Conservation (phyloP, 2,797 vertebrate genomes). For the Buceros bicornis region DNA sequence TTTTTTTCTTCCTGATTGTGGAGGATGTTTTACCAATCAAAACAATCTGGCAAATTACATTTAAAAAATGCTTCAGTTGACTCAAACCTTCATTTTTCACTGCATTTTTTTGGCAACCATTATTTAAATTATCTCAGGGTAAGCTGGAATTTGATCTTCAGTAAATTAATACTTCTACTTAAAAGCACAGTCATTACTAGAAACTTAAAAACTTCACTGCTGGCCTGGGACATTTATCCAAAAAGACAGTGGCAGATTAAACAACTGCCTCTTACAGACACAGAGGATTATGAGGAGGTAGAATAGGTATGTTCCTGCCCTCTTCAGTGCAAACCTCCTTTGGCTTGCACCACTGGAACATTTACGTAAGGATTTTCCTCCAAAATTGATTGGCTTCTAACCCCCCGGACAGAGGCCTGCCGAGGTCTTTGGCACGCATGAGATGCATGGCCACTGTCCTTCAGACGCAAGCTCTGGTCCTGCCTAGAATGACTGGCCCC, state of each 20-base stretch:
- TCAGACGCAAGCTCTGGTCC: background rate
- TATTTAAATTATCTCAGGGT: background rate
- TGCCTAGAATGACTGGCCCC: background rate
- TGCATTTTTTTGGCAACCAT: background rate
- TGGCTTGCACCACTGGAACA: background rate
- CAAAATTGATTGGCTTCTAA: background rate
- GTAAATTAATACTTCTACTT: background rate
- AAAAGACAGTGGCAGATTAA: background rate
- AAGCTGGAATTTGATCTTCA: background rate
- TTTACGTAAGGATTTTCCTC: background rate
- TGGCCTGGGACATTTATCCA: background rate
- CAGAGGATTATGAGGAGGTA: background rate
- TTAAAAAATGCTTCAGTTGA: background rate
- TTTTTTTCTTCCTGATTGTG: background rate
- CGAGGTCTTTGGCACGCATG: background rate
- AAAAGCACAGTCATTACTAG: background rate
- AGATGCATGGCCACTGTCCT: background rate
- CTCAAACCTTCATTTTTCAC: background rate
- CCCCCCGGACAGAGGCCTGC: background rate
- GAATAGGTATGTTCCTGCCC: background rate
- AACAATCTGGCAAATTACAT: background rate
- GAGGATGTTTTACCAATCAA: background rate
- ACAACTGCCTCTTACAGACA: background rate
- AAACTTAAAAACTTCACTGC: background rate
- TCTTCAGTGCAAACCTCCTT: background rate